These are phyloP conservation scores for Hydrolagus colliei DNA, from an alignment of 2,797 vertebrate species.

Conservation along the genomic window DNA sequence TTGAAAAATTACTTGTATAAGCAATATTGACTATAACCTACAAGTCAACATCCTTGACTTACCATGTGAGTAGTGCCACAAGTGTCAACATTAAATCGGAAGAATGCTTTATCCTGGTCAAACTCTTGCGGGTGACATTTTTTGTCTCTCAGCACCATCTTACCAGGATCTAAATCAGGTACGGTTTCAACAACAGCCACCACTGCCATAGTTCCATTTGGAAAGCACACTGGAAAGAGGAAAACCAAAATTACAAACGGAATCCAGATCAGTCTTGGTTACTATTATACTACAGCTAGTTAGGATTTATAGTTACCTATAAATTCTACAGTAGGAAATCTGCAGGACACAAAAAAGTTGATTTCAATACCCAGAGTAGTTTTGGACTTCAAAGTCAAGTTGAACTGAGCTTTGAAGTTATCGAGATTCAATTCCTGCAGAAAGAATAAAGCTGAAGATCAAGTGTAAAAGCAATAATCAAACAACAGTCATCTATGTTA, in stretches of 20 bases:
- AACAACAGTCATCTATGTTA: not conserved
- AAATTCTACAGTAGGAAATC: not conserved
- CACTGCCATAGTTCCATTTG: conserved; percentile 7
- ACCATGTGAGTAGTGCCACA: not conserved
- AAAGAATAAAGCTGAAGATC: not conserved
- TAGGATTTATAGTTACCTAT: not conserved
- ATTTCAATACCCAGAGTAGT: not conserved
- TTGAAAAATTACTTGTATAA: no score
- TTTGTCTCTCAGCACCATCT: not conserved
- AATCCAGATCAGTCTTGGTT: no score
- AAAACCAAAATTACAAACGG: not conserved
- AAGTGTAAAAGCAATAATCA: not conserved
- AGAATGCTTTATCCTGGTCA: not conserved
- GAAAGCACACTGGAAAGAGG: not conserved
- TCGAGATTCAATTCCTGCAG: not conserved
- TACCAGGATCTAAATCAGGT: conserved; percentile 3
- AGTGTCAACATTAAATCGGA: not conserved
- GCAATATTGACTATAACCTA: no score
- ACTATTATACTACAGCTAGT: no score
- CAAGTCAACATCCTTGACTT: not conserved
- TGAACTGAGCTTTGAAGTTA: not conserved
- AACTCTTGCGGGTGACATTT: conserved; percentile 10
- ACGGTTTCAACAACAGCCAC: not conserved
- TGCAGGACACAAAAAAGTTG: not conserved
- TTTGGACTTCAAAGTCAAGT: conserved; percentile 10